Evolutionary conservation across 2,888 invertebrate species (phyloP).

Genomic region (Embidobia sp.): DNA sequence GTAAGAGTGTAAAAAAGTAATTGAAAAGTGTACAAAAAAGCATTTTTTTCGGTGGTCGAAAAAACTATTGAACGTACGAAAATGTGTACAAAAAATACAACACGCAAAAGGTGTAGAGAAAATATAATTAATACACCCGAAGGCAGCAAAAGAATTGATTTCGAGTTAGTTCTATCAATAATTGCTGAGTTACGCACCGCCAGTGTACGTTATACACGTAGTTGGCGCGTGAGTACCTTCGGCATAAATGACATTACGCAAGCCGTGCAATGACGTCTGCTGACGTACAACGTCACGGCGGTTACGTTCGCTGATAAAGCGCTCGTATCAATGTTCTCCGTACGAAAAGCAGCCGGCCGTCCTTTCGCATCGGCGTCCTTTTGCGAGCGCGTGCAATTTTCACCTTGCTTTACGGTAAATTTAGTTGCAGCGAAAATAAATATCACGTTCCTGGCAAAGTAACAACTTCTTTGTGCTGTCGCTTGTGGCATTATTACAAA

Average conservation of each 20-base stretch:
- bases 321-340: conserved; percentile 41
- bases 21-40: too few relatives aligned
- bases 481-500: conserved; percentile 45
- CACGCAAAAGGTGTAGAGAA: too few relatives aligned
- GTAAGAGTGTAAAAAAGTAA: too few relatives aligned
- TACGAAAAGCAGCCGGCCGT: neutral
- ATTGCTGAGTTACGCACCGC: neutral
- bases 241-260: conserved; percentile 62
- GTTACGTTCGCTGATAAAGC: conserved; percentile 60
- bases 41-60: too few relatives aligned
- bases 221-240: conserved; percentile 59
- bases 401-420: conserved; percentile 65
- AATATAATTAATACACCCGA: too few relatives aligned
- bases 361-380: neutral
- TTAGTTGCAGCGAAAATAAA: conserved; percentile 65
- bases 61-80: too few relatives aligned
- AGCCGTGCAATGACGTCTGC: conserved; percentile 65
- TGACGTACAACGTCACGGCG: conserved; percentile 66
- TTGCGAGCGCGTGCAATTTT: conserved; percentile 46
- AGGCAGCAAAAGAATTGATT: too few relatives aligned
- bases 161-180: neutral
- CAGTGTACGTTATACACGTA: conserved; percentile 36
- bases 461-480: conserved; percentile 63
- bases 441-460: conserved; percentile 61
- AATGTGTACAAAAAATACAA: too few relatives aligned